Evolutionary conservation across 2,888 invertebrate genomes (phyloP).

Genomic region (Apamea epomidion): DNA sequence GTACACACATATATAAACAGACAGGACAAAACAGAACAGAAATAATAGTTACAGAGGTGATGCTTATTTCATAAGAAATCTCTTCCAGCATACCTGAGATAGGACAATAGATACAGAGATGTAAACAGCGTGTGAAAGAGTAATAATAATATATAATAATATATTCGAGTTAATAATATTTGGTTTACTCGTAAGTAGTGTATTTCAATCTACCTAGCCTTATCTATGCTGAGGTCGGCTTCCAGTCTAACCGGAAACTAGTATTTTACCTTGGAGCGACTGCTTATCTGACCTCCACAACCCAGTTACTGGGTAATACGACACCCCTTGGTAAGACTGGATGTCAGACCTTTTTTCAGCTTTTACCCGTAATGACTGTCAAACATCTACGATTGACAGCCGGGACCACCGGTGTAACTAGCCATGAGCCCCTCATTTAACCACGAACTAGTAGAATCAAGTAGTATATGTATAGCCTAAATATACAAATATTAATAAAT

Average conservation of each 20-base stretch:
- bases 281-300: not conserved
- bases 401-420: not conserved
- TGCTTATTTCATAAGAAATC: too few relatives aligned
- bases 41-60: too few relatives aligned
- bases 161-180: not conserved
- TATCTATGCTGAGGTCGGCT: not conserved
- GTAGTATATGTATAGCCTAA: not conserved
- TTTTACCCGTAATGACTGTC: not conserved
- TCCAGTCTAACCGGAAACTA: not conserved
- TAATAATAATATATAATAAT: too few relatives aligned
- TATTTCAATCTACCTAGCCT: not conserved
- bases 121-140: too few relatives aligned
- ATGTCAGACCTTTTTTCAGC: not conserved
- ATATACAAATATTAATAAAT: conserved; percentile 16
- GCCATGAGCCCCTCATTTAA: not conserved
- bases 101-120: too few relatives aligned
- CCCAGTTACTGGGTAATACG: not conserved
- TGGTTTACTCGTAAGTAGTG: not conserved
- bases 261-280: not conserved
- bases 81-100: too few relatives aligned
- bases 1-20: too few relatives aligned
- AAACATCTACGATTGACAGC: not conserved
- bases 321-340: too few relatives aligned
- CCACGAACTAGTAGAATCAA: not conserved
- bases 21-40: too few relatives aligned